Evolutionary conservation across 2,113 vertebrate species (phyloP).

Genomic region (Pituophis catenifer): DNA sequence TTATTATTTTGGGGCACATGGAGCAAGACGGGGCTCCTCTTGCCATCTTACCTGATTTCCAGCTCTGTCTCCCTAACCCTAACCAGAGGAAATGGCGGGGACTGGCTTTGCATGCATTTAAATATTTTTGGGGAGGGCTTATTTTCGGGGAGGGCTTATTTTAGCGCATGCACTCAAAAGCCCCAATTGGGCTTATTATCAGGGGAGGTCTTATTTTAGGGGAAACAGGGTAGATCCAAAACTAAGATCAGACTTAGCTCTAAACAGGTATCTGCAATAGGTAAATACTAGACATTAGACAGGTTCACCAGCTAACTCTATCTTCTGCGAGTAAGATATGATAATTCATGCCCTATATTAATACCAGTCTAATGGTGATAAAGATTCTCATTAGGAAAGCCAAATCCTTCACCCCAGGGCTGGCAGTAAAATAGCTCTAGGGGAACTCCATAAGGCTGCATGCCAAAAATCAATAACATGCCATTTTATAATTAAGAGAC

Average conservation of each 20-base stretch:
- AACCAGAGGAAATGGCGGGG: no score
- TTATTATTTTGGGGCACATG: no score
- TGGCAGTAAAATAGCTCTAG: constrained; percentile 72
- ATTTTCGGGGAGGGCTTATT: no score
- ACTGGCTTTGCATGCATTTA: no score
- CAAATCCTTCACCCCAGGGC: constrained; percentile 55
- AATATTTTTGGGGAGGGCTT: no score
- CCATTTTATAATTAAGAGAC: constrained; percentile 90
- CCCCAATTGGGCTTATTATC: no score
- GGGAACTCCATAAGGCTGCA: constrained; percentile 68
- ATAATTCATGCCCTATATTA: constrained; percentile 74
- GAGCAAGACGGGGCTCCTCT: no score
- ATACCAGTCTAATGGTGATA: constrained; percentile 74
- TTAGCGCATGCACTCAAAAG: no score
- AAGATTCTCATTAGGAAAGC: constrained; percentile 75
- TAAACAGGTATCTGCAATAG: background rate
- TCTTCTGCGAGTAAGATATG: constrained; percentile 27
- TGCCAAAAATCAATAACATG: constrained; percentile 82
- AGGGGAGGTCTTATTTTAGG: no score
- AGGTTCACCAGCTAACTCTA: constrained; percentile 27
- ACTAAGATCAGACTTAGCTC: background rate
- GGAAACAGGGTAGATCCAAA: background rate
- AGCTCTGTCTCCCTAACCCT: no score
- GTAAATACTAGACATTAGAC: background rate
- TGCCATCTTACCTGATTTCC: no score